A percentile compares a stretch with the other conserved stretches of the same genome.
phyloP scores from a whole-genome alignment of 2,797 vertebrate genomes.

The Acrocephalus scirpaceus region DNA sequence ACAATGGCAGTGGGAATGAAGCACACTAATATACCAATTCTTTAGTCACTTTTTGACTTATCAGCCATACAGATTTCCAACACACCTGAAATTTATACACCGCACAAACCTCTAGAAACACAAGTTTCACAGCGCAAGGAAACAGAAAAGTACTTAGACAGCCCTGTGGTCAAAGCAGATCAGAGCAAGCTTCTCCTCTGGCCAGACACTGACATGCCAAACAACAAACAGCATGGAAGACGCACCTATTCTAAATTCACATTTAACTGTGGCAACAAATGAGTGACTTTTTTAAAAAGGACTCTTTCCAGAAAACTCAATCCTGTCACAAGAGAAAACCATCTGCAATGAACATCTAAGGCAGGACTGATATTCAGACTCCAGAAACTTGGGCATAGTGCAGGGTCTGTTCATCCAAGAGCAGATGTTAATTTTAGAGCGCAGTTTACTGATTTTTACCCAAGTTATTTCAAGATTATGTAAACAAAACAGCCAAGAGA shows the following conservation, averaged over 20 bases:
- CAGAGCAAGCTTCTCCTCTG: not conserved
- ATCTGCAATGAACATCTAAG: not conserved
- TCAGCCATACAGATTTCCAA: not conserved
- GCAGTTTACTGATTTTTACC: not conserved
- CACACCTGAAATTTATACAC: not conserved
- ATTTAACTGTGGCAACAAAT: not conserved
- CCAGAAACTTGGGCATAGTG: not conserved
- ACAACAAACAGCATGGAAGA: not conserved
- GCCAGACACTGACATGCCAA: not conserved
- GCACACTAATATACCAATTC: not conserved
- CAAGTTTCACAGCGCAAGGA: not conserved
- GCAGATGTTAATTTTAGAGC: not conserved
- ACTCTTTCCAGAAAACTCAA: not conserved
- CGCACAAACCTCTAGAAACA: not conserved
- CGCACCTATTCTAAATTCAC: not conserved
- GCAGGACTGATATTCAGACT: not conserved
- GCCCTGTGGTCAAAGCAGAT: not conserved
- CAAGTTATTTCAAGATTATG: not conserved
- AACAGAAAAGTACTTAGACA: not conserved
- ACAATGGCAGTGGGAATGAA: not conserved
- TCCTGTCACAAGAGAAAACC: not conserved
- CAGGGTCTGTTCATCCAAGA: not conserved
- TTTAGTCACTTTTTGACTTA: not conserved
- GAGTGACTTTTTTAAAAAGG: not conserved
- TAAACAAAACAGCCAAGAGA: not conserved